These are phyloP conservation scores for Amphipyra berbera DNA, from an alignment of 2,888 invertebrate genomes.

Conservation along the genomic window DNA sequence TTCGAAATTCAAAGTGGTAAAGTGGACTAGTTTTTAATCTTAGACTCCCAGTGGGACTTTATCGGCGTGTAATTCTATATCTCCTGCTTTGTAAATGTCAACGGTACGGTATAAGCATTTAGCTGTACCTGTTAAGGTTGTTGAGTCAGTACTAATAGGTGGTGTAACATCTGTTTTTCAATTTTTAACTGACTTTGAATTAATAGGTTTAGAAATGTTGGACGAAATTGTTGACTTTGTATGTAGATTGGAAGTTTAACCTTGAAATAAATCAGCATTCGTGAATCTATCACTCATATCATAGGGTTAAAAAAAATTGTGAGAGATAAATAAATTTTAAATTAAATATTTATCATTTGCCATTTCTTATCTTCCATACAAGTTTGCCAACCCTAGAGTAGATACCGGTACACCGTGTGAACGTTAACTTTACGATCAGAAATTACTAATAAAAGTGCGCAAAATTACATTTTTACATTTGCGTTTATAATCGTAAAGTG, in stretches of 20 bases:
- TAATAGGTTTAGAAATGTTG: no score
- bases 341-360: slow-evolving; percentile 22
- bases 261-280: no score
- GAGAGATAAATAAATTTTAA: no score
- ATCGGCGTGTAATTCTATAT: slow-evolving; percentile 57
- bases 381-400: slow-evolving; percentile 37
- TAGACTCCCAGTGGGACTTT: slow-evolving; percentile 54
- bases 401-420: slow-evolving; percentile 36
- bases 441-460: slow-evolving; percentile 41
- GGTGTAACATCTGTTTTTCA: not conserved
- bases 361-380: slow-evolving; percentile 23
- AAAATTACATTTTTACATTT: slow-evolving; percentile 43
- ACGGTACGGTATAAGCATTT: slow-evolving; percentile 52
- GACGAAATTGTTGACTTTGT: no score
- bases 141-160: not conserved
- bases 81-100: slow-evolving; percentile 64
- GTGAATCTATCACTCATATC: no score
- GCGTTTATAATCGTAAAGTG: slow-evolving; percentile 47
- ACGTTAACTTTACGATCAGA: slow-evolving; percentile 36
- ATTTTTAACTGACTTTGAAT: not conserved
- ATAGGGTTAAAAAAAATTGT: no score
- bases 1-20: slow-evolving; percentile 58
- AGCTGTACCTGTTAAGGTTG: slow-evolving; percentile 23
- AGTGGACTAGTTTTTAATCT: slow-evolving; percentile 69
- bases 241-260: no score